A percentile compares a stretch with the other conserved stretches of the same genome.
Conservation (phyloP, 1,140 invertebrate genomes). For the Samia ricini region DNA sequence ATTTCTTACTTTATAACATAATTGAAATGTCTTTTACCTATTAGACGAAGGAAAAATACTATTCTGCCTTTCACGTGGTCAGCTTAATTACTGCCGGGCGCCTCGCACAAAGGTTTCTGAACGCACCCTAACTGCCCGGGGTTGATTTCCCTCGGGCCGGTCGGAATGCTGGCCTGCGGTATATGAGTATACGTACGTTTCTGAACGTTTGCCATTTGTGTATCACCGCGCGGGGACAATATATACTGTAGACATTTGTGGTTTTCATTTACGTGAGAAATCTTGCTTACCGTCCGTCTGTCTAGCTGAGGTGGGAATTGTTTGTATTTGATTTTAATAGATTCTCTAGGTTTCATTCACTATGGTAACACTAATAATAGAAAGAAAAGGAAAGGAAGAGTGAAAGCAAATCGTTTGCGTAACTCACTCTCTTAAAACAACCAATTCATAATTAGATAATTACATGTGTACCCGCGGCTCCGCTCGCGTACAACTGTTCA, state of each 20-base stretch:
- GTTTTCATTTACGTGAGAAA: conserved; percentile 20
- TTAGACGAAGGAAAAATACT: conserved; percentile 19
- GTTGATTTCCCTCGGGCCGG: conserved; percentile 22
- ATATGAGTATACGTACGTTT: conserved; percentile 7
- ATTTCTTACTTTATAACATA: background rate
- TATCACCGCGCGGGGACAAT: conserved; percentile 7
- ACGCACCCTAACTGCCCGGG: conserved; percentile 13
- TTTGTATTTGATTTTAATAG: background rate
- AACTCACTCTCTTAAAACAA: too few relatives aligned
- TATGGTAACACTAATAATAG: too few relatives aligned
- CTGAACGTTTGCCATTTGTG: background rate
- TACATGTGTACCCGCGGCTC: too few relatives aligned
- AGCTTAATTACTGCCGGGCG: conserved; percentile 16
- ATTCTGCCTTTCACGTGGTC: conserved; percentile 17
- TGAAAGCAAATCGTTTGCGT: too few relatives aligned
- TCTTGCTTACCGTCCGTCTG: conserved; percentile 6
- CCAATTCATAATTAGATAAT: too few relatives aligned
- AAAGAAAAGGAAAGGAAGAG: too few relatives aligned
- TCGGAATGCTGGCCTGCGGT: background rate
- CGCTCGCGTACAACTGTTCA: too few relatives aligned
- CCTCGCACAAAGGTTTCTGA: conserved; percentile 22
- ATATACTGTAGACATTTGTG: conserved; percentile 16
- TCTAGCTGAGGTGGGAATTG: background rate
- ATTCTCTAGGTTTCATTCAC: too few relatives aligned
- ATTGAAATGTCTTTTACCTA: conserved; percentile 14